Evolutionary conservation across 2,113 vertebrate species (phyloP), one percentile per base, ranked within the genome.

Genomic region (Stictonetta naevosa): DNA sequence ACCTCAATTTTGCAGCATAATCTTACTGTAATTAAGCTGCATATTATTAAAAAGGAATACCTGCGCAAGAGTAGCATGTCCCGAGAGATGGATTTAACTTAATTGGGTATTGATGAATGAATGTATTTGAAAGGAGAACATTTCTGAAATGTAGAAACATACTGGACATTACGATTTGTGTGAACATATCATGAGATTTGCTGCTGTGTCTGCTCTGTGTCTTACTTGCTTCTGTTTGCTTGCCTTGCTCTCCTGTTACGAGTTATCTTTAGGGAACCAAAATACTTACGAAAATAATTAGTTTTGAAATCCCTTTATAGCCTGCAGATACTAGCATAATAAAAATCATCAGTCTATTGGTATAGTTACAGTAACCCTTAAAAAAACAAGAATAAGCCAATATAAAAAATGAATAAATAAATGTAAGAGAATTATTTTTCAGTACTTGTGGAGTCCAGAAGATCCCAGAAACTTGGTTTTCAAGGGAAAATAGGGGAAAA

Each of bases 81-180:
- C 59, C 40, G 29, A 67, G 56, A 53, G 34, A 28, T 6, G 15
- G 48, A 19, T 53, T 82, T 64, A 7, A n/a, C 13, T 34, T 19
- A 2, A 19, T 16, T 52, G 31, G 50, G 10, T 42, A 23, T 8
- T 48, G 23, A 18, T 28, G 31, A 29, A 13, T 3, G 6, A 55
- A 44, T 0, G 0, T 3, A 4, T 20, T 23, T 62, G 75, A 56
- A 79, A 75, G 34, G 28, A 72, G 62, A 75, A 38, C 16, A 2
- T 33, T 56, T 33, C 68, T 42, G 42, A 34, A 33, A 16, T 2
- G 56, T 6, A 55, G 50, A 8, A 60, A 76, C 8, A 1, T 3
- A 1, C 2, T 48, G 75, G 34, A 10, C 21, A 14, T 21, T 13
- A 0, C 2, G 13, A 3, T 23, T 11, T 22, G 25, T 29, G 62